Percentiles rank a stretch among this genome's conserved stretches.
phyloP scores from a whole-genome alignment of 2,113 vertebrate species.

The Conger conger region DNA sequence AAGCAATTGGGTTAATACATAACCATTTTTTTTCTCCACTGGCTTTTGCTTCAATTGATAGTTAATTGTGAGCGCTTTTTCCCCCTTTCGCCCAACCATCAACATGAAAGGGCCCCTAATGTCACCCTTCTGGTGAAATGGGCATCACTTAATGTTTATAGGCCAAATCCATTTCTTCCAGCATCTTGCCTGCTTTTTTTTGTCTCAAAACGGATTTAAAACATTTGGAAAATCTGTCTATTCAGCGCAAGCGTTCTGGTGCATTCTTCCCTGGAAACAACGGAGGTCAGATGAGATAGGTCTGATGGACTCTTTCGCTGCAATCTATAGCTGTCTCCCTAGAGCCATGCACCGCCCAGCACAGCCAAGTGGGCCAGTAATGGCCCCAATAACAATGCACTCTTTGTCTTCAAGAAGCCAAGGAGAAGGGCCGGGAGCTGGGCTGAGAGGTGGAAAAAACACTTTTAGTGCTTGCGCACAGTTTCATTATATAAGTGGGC shows the following conservation, averaged over 20 bases:
- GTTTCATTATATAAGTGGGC: constrained; percentile 78
- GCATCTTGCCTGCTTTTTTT: constrained; percentile 71
- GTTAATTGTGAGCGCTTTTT: constrained; percentile 84
- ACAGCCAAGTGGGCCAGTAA: constrained; percentile 81
- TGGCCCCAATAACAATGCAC: constrained; percentile 89
- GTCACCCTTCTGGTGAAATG: constrained; percentile 80
- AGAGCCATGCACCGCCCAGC: constrained; percentile 78
- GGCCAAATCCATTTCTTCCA: constrained; percentile 88
- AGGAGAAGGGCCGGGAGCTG: constrained; percentile 81
- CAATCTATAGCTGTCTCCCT: constrained; percentile 89
- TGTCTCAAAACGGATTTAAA: constrained; percentile 94
- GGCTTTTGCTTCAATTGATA: constrained; percentile 84
- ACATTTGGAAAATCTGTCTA: constrained; percentile 98
- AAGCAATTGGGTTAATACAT: constrained; percentile 83
- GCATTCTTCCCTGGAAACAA: constrained; percentile 77
- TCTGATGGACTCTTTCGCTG: constrained; percentile 87
- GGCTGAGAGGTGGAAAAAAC: constrained; percentile 73
- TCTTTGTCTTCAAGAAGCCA: constrained; percentile 94
- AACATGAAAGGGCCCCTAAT: constrained; percentile 81
- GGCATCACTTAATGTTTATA: constrained; percentile 83
- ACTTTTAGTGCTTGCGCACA: constrained; percentile 76
- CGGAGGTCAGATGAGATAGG: constrained; percentile 86
- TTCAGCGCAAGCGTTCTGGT: constrained; percentile 79
- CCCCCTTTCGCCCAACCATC: constrained; percentile 74
- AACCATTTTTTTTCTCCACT: constrained; percentile 72